Evolutionary conservation across 2,797 vertebrate genomes (phyloP), one percentile per base, ranked within the genome.

Genomic region (Peromyscus eremicus): DNA sequence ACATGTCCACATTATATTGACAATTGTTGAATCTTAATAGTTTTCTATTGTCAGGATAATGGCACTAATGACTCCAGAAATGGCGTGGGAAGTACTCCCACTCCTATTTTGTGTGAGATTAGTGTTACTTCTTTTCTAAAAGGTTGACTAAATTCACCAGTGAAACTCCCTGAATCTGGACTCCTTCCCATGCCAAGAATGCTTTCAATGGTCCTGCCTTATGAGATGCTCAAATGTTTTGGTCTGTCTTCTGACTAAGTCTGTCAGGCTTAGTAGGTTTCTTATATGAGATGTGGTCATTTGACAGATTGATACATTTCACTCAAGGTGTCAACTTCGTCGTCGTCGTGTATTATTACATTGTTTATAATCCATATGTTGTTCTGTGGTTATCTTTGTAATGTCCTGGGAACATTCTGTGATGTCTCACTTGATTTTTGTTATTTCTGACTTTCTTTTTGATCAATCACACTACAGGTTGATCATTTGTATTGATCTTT

Each of bases 401-500:
- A 75, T 84, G 6, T 76, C 9, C 43, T 75, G 40, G 92, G 57
- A 84, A 62, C 34, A 4, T 70, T 86, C 17, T 52, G 32, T 55
- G 25, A 70, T 49, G 77, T 81, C 13, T 46, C 34, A 23, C 80
- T 91, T 95, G 87, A 27, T 57, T 93, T 82, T 83, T 87, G 21
- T 34, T 94, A 73, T 43, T 62, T 85, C 91, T 92, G 1, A 52
- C 21, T 83, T 85, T 91, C 82, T 88, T 94, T 34, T 85, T 79
- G 6, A 49, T 92, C 43, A 85, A 19, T 71, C 32, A 79, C 76
- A 25, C 29, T 64, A 80, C 29, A 92, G 8, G n/a, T 80, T 92
- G 87, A 49, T 91, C 21, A 49, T 91, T 93, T 81, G 9, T 64
- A 89, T 94, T n/a, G 73, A 84, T 93, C 16, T 88, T 94, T 84